Evolutionary conservation across 2,888 invertebrate species (phyloP).

Genomic region (Hemistola chrysoprasaria): DNA sequence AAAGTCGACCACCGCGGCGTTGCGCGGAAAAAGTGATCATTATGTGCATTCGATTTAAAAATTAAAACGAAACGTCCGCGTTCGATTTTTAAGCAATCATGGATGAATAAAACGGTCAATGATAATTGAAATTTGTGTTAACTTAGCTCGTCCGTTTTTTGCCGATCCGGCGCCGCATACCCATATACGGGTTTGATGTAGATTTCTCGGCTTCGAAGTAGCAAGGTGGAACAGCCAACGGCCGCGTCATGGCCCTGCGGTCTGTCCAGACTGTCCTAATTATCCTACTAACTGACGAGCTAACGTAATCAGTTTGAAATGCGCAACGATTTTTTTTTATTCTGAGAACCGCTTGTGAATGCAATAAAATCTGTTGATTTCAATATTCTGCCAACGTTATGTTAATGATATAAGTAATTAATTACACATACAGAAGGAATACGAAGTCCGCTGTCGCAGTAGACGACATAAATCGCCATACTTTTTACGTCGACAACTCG

Average conservation of each 20-base stretch:
- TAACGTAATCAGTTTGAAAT: slow-evolving; percentile 50
- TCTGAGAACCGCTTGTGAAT: slow-evolving; percentile 37
- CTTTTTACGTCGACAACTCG: slow-evolving; percentile 52
- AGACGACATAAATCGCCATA: slow-evolving; percentile 50
- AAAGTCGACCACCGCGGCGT: slow-evolving; percentile 70
- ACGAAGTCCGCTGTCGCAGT: slow-evolving; percentile 10
- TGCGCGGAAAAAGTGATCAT: slow-evolving; percentile 68
- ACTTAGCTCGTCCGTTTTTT: slow-evolving; percentile 67
- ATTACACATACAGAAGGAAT: slow-evolving; percentile 38
- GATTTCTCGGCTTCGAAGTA: slow-evolving; percentile 65
- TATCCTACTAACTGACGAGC: slow-evolving; percentile 50
- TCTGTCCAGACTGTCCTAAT: slow-evolving; percentile 30
- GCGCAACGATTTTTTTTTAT: slow-evolving; percentile 43
- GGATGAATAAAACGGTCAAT: slow-evolving; percentile 73
- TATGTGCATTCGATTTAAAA: slow-evolving; percentile 67
- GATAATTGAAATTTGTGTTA: slow-evolving; percentile 80
- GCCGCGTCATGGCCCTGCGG: slow-evolving; percentile 22
- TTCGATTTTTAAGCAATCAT: slow-evolving; percentile 62
- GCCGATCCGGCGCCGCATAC: slow-evolving; percentile 56
- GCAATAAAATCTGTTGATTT: slow-evolving; percentile 33
- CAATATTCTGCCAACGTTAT: slow-evolving; percentile 25
- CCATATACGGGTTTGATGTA: slow-evolving; percentile 67
- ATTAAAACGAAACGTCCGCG: slow-evolving; percentile 55
- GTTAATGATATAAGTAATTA: slow-evolving; percentile 31
- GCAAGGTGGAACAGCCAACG: slow-evolving; percentile 52